Evolutionary conservation across 2,888 invertebrate species (phyloP).

Genomic region (Nezara viridula): DNA sequence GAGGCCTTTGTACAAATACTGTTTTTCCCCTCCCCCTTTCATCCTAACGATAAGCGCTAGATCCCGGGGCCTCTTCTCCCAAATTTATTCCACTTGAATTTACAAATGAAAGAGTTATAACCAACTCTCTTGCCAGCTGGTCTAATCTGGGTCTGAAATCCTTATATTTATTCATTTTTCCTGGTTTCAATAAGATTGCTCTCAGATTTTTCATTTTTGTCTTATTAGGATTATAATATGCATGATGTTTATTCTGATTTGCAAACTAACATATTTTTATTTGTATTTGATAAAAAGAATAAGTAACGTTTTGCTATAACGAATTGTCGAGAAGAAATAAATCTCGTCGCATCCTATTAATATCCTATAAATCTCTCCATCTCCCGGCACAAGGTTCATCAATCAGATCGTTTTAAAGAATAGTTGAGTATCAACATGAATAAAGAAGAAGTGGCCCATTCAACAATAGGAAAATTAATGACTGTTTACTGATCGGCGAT

Average conservation of each 20-base stretch:
- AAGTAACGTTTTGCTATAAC: no score
- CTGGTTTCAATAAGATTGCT: background rate
- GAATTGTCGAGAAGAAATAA: no score
- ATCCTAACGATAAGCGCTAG: slow-evolving; percentile 16
- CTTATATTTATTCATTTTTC: background rate
- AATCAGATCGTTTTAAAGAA: no score
- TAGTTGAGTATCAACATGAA: no score
- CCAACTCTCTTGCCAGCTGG: slow-evolving; percentile 42
- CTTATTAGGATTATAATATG: background rate
- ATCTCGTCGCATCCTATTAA: no score
- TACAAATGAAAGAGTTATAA: slow-evolving; percentile 49
- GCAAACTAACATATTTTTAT: background rate
- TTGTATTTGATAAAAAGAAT: no score
- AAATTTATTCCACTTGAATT: slow-evolving; percentile 52
- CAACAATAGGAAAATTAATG: no score
- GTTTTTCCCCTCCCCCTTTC: background rate
- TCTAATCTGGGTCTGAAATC: slow-evolving; percentile 17
- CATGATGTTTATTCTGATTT: background rate
- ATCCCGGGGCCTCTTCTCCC: background rate
- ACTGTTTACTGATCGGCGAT: no score
- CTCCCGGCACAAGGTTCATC: no score
- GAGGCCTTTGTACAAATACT: slow-evolving; percentile 40
- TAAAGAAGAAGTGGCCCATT: no score
- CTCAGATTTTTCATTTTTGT: background rate
- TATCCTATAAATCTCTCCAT: no score